phyloP scores from a whole-genome alignment of 2,797 vertebrate genomes.

The Neosalanx taihuensis region DNA sequence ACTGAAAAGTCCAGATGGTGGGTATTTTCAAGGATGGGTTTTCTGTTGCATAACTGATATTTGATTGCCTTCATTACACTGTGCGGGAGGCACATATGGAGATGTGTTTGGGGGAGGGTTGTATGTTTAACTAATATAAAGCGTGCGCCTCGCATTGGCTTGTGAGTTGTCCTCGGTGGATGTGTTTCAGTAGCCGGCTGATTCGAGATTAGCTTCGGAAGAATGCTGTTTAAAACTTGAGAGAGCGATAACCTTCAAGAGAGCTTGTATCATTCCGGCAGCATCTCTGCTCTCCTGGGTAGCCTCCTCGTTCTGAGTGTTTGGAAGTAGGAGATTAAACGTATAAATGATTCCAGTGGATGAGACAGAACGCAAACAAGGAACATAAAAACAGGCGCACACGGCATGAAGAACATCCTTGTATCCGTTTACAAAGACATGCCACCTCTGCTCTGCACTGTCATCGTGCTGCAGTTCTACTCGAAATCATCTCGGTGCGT shows the following conservation, averaged over 20 bases:
- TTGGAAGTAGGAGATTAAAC: conserved; percentile 26
- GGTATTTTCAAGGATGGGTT: conserved; percentile 24
- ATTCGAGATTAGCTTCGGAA: background rate
- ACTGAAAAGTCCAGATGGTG: conserved; percentile 26
- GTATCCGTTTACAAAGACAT: too few relatives aligned
- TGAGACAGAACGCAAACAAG: conserved; percentile 18
- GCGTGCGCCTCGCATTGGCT: conserved; percentile 32
- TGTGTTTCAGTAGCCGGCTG: conserved; percentile 31
- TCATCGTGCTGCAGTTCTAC: too few relatives aligned
- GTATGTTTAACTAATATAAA: conserved; percentile 43
- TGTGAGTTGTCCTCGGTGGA: conserved; percentile 31
- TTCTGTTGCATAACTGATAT: conserved; percentile 23
- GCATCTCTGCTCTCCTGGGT: conserved; percentile 33
- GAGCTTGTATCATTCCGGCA: conserved; percentile 30
- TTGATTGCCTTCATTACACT: conserved; percentile 22
- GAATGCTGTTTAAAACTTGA: conserved; percentile 20
- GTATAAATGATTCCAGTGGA: conserved; percentile 22
- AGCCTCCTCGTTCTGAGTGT: background rate
- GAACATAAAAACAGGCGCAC: conserved; percentile 13
- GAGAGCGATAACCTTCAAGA: conserved; percentile 46
- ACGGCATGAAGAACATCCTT: background rate
- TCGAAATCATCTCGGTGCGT: too few relatives aligned
- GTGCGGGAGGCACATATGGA: background rate
- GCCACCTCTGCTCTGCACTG: too few relatives aligned
- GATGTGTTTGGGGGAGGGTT: conserved; percentile 13